A percentile compares a stretch with the other conserved stretches of the same genome.
These are phyloP conservation scores for Zhuqinia jingwanae DNA, from an alignment of 2,888 invertebrate species.

Conservation along the genomic window DNA sequence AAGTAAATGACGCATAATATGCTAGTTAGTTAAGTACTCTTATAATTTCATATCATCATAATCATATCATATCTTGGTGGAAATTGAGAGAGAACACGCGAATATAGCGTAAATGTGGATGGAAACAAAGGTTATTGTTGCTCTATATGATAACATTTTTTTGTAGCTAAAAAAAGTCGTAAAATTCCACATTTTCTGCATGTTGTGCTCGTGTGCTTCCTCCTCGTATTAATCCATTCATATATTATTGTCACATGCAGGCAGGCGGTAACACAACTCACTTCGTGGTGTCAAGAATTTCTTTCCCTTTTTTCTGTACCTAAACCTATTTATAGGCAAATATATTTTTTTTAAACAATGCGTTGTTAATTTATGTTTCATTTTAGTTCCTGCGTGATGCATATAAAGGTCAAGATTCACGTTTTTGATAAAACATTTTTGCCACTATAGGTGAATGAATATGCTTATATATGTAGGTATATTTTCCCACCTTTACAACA, in stretches of 20 bases:
- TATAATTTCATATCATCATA: not conserved
- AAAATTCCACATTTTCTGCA: not conserved
- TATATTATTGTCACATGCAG: no score
- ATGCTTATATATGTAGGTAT: not conserved
- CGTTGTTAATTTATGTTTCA: slow-evolving; percentile 23
- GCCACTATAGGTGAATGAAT: not conserved
- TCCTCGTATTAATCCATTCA: no score
- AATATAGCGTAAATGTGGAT: not conserved
- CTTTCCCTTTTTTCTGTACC: no score
- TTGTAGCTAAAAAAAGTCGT: not conserved
- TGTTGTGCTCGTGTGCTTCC: no score
- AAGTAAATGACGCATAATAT: slow-evolving; percentile 29
- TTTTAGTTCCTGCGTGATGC: slow-evolving; percentile 55
- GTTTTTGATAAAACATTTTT: slow-evolving; percentile 1
- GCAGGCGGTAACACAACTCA: not conserved
- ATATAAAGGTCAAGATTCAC: slow-evolving; percentile 50
- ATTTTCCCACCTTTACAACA: slow-evolving; percentile 44
- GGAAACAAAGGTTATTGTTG: not conserved
- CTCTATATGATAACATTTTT: not conserved
- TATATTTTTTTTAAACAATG: slow-evolving; percentile 3
- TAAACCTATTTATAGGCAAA: no score
- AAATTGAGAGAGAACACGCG: slow-evolving; percentile 50
- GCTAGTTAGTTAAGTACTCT: not conserved
- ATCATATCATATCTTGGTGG: slow-evolving; percentile 19
- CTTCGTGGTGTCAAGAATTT: not conserved